phyloP scores from a whole-genome alignment of 2,888 invertebrate species.

The Drosophila birchii region DNA sequence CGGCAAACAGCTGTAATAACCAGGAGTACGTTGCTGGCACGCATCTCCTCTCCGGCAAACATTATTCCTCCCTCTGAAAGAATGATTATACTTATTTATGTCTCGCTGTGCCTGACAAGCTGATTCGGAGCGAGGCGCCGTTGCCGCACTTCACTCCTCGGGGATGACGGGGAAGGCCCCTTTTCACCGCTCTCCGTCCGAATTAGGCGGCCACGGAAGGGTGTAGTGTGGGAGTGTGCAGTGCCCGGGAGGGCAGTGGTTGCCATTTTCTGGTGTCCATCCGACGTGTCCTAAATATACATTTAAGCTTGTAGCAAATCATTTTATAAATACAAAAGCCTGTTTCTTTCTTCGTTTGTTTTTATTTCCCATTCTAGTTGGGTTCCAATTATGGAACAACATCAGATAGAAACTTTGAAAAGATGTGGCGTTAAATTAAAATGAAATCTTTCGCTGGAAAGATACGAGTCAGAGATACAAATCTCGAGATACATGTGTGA shows the following conservation, averaged over 20 bases:
- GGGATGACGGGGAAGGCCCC: constrained; percentile 39
- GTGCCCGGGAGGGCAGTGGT: not conserved
- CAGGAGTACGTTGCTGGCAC: constrained; percentile 49
- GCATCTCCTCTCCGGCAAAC: constrained; percentile 38
- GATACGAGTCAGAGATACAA: constrained; percentile 31
- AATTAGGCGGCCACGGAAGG: constrained; percentile 12
- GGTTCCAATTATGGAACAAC: constrained; percentile 5
- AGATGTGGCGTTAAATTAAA: constrained; percentile 65
- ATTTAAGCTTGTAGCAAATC: not conserved
- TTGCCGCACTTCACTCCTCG: constrained; percentile 62
- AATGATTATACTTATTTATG: constrained; percentile 61
- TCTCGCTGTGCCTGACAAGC: constrained; percentile 54
- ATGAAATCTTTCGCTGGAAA: constrained; percentile 41
- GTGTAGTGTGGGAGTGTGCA: constrained; percentile 8
- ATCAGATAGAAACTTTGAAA: constrained; percentile 41
- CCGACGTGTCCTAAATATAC: constrained; percentile 8
- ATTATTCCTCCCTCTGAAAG: constrained; percentile 46
- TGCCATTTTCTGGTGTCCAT: constrained; percentile 12
- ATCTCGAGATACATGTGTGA: constrained; percentile 54
- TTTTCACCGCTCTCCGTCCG: constrained; percentile 23
- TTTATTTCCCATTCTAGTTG: not conserved
- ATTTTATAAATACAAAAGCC: not conserved
- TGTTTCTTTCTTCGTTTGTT: not conserved
- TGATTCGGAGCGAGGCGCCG: constrained; percentile 53
- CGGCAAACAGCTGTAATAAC: constrained; percentile 41